These are phyloP conservation scores for Onychomys torridus DNA, from an alignment of 2,797 vertebrate species.

Conservation along the genomic window DNA sequence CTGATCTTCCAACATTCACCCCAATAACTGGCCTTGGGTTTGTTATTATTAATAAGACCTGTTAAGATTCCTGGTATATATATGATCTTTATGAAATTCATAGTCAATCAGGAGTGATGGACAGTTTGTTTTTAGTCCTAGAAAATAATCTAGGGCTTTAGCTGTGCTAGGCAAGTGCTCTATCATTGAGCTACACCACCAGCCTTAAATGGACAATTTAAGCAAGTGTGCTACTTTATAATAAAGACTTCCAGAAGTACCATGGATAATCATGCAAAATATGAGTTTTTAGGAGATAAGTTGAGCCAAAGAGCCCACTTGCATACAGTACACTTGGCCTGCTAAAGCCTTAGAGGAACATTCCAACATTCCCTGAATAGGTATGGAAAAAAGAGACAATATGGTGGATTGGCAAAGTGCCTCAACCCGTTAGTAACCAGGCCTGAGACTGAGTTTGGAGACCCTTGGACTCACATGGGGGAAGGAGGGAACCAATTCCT, in stretches of 20 bases:
- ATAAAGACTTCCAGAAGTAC: background rate
- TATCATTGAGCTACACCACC: no score
- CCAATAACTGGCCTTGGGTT: no score
- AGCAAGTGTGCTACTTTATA: background rate
- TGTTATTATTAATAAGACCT: no score
- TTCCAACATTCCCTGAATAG: background rate
- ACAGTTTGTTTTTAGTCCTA: background rate
- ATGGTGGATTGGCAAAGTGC: background rate
- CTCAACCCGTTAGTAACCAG: background rate
- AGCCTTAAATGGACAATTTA: background rate
- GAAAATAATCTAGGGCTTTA: background rate
- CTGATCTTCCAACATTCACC: no score
- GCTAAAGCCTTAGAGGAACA: background rate
- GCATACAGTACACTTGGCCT: background rate
- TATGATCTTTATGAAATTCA: background rate
- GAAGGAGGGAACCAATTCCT: background rate
- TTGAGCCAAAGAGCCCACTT: background rate
- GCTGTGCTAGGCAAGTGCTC: background rate
- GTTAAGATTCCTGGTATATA: no score
- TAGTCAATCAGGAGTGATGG: background rate
- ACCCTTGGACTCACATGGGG: background rate
- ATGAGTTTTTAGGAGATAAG: background rate
- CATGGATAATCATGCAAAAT: background rate
- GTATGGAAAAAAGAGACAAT: background rate
- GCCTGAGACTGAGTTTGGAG: background rate